Evolutionary conservation across 2,113 vertebrate species (phyloP), one percentile per base, ranked within the genome.

Genomic region (Loxodonta africana): DNA sequence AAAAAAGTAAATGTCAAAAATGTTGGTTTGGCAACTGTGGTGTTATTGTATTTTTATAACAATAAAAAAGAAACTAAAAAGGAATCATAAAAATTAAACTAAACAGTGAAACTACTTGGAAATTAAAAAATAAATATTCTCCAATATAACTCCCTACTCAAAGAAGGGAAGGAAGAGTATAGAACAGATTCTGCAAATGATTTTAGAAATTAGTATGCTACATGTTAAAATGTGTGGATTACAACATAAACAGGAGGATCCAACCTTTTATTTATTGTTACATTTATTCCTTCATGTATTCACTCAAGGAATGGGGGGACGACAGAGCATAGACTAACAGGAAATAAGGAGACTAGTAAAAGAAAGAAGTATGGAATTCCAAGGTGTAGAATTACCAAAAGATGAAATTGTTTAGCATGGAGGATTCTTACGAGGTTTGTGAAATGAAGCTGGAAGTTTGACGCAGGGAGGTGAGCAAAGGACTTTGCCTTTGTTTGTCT

Each of bases 381-480:
- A 83, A 92, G 67, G 41, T 76, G 33, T 46, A 18, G 25, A 95
- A 93, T 95, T 93, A 46, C 20, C 4, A n/a, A n/a, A 48, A 48
- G 23, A 81, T 37, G 9, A 33, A 65, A 60, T 88, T 62, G 44
- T 51, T 93, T 62, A 62, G 80, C 5, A 3, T 10, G 3, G 8
- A 82, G 17, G 10, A 81, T 48, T 60, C 60, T 88, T n/a, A 30
- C 6, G 65, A 81, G 33, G 57, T 74, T 18, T 76, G n/a, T 67
- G 5, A 85, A 46, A 57, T 21, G 4, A 88, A 93, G 62, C 2
- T 21, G 17, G 21, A 83, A 11, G 3, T 21, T 77, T 60, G 30
- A 33, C 8, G 3, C 41, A 14, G 5, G 92, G 2, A 71, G 28
- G 25, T 77, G 12, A 46, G 25, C 44, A 63, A 90, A 0, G 6